Percentiles rank a stretch among this genome's conserved stretches.
Conservation (phyloP, 2,888 invertebrate species). For the Xanthia icteritia region DNA sequence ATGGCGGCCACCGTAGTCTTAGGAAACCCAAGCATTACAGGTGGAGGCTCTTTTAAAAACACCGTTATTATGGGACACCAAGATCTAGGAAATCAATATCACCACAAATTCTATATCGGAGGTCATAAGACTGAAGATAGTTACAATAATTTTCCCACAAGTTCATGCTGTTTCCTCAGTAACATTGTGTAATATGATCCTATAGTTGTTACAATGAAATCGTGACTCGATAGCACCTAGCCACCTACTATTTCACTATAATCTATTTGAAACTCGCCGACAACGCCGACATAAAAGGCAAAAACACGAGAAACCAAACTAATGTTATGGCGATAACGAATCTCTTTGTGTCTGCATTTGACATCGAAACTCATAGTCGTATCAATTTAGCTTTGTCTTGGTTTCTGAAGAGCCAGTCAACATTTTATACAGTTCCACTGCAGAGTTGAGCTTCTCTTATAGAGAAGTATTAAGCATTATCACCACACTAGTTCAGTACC, state of each 20-base stretch:
- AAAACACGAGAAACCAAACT: slow-evolving; percentile 16
- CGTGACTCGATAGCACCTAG: slow-evolving; percentile 35
- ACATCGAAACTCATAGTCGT: not conserved
- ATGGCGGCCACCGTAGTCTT: no score
- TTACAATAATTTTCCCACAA: slow-evolving; percentile 32
- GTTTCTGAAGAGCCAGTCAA: no score
- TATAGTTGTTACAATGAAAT: slow-evolving; percentile 16
- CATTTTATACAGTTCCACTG: no score
- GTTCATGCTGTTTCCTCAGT: slow-evolving; percentile 20
- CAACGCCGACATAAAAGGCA: slow-evolving; percentile 20
- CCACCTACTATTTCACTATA: slow-evolving; percentile 19
- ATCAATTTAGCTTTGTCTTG: not conserved
- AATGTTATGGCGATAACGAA: not conserved
- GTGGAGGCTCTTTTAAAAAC: not conserved
- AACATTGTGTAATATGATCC: slow-evolving; percentile 45
- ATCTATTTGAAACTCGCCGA: slow-evolving; percentile 39
- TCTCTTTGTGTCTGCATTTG: not conserved
- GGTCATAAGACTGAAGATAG: not conserved
- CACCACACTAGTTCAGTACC: no score
- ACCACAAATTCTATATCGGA: not conserved
- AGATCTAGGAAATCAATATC: slow-evolving; percentile 2
- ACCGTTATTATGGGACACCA: not conserved
- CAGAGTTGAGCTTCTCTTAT: no score
- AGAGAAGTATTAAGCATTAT: no score
- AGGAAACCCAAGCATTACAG: not conserved